Evolutionary conservation across 64 coral and sea anemone genomes (phyloP).

Genomic region (Montipora sp.): DNA sequence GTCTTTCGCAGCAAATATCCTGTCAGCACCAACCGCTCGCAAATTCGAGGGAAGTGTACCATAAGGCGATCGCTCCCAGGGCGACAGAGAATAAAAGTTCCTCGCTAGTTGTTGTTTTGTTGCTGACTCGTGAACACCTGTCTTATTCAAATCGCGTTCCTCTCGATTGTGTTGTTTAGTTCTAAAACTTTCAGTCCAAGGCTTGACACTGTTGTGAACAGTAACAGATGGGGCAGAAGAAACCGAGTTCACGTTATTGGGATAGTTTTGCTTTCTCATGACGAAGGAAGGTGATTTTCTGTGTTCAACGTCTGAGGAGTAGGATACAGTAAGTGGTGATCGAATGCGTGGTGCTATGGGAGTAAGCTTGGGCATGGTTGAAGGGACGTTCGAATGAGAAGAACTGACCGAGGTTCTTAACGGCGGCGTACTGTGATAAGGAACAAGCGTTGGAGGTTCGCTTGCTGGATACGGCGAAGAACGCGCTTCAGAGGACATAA

Average conservation of each 20-base stretch:
- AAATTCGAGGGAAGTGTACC: not conserved
- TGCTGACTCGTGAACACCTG: not conserved
- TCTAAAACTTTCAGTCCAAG: conserved; percentile 37
- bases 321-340: conserved; percentile 9
- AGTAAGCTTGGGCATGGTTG: conserved; percentile 70
- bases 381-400: conserved; percentile 37
- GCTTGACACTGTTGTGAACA: not conserved
- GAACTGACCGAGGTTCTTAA: not conserved
- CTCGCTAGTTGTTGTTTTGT: not conserved
- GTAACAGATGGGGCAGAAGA: conserved; percentile 5
- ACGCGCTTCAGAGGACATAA: conserved; percentile 5
- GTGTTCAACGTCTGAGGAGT: conserved; percentile 5
- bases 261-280: conserved; percentile 1
- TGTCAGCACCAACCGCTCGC: not conserved
- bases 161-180: conserved; percentile 22
- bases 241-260: not conserved
- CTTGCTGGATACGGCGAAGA: conserved; percentile 33
- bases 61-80: not conserved
- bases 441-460: conserved; percentile 34
- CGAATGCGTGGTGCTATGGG: conserved; percentile 66
- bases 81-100: not conserved
- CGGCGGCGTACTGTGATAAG: conserved; percentile 15
- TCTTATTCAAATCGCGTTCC: conserved; percentile 35
- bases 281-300: conserved; percentile 7
- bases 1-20: conserved; percentile 14